These are phyloP conservation scores for Pontoporia blainvillei DNA, from an alignment of 2,113 vertebrate species.

Conservation along the genomic window DNA sequence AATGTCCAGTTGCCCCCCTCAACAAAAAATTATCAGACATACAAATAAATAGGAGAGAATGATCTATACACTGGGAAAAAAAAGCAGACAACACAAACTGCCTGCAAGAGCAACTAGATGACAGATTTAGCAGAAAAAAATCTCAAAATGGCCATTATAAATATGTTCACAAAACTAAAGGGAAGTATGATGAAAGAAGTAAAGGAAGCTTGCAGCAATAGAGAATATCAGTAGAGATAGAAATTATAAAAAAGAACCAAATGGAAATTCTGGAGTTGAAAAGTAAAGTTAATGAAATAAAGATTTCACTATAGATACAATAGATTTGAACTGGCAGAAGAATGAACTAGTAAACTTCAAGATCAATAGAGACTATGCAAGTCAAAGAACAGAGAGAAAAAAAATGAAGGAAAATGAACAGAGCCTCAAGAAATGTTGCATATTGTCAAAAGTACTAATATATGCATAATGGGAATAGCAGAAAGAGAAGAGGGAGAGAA, in stretches of 20 bases:
- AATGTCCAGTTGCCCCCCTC: neutral
- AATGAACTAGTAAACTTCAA: neutral
- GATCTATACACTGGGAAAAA: neutral
- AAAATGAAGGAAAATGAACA: neutral
- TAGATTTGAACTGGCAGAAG: neutral
- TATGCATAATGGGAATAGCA: neutral
- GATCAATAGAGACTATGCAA: neutral
- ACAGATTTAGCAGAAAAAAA: neutral
- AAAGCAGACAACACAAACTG: neutral
- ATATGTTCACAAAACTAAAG: neutral
- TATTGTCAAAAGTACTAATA: neutral
- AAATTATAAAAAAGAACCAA: neutral
- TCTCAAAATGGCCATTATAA: neutral
- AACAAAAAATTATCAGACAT: neutral
- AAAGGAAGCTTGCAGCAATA: neutral
- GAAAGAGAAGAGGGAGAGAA: neutral
- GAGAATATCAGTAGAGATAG: neutral
- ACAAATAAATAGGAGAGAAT: neutral
- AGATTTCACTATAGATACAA: neutral
- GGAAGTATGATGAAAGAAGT: neutral
- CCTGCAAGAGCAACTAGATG: neutral
- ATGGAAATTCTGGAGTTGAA: neutral
- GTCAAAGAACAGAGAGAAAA: neutral
- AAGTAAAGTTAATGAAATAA: neutral
- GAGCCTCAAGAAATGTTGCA: neutral